Percentiles rank a stretch among this genome's conserved stretches.
Conservation (phyloP, 2,888 invertebrate species). For the Eumerus sabulonum region DNA sequence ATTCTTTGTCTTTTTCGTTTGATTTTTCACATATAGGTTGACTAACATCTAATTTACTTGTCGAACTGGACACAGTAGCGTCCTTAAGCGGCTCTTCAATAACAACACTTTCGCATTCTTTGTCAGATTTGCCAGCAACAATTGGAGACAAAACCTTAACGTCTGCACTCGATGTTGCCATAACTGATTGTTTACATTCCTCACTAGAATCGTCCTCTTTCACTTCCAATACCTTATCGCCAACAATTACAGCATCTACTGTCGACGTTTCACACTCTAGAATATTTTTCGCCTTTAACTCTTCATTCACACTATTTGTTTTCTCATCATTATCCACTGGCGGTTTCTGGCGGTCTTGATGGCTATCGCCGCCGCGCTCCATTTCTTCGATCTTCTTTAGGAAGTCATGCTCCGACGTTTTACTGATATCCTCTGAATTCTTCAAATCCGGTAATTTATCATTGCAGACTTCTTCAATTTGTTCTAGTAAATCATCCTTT, state of each 20-base stretch:
- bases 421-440: constrained; percentile 52
- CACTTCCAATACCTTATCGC: constrained; percentile 37
- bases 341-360: background rate
- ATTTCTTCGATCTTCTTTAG: constrained; percentile 68
- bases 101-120: background rate
- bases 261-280: constrained; percentile 38
- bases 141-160: background rate
- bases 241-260: constrained; percentile 44
- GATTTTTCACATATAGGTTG: too few species aligned
- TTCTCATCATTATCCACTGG: constrained; percentile 16
- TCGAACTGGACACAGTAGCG: constrained; percentile 36
- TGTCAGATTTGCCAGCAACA: background rate
- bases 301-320: constrained; percentile 11
- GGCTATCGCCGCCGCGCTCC: constrained; percentile 17
- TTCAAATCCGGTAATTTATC: constrained; percentile 33
- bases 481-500: constrained; percentile 64
- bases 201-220: constrained; percentile 8
- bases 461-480: constrained; percentile 68
- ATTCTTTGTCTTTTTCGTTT: background rate
- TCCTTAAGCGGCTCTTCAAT: constrained; percentile 18
- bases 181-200: background rate
- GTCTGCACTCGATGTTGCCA: constrained; percentile 28
- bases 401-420: constrained; percentile 67
- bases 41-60: constrained; percentile 28
- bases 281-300: constrained; percentile 31